Base-by-base conservation (phyloP, 1,140 invertebrate genomes). In the Neuroterus valhalla region DNA sequence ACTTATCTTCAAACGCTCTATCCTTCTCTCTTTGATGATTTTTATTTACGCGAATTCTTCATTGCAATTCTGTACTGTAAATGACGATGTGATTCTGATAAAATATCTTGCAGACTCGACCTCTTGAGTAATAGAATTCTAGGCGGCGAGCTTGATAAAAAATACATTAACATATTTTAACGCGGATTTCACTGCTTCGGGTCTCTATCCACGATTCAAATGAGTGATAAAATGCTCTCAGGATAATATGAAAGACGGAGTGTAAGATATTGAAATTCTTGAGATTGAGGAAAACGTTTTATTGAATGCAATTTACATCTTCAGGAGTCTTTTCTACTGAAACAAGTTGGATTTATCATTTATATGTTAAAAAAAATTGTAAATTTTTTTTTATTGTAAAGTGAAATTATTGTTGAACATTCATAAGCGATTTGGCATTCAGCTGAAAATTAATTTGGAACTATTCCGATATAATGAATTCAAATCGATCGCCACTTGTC, bases 161-260 rank as follows among this genome's bases (percentile, higher is more conserved):
- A 62, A 62, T 38, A 62, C 26, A 62, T 62, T 62, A 62, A 62
- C 55, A 62, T 62, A 62, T 62, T 62, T 62, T 62, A 62, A 62
- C 55, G 23, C 55, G 31, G 55, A 62, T 26, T 62, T 23, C 14
- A 14, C 26, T 62, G 26, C 55, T 15, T 62, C 21, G 26, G 55
- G 55, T 62, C 31, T 26, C 55, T 14, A 62, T 62, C 15, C 55
- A 62, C 55, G 55, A 62, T 62, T 62, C 31, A 38, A 62, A 23
- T 62, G 21, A 62, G 55, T 62, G 55, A 62, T 62, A 62, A 62
- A 62, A 62, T 62, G 55, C 21, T 62, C 55, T 23, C n/a, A 15
- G 55, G 55, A 38, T 62, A 31, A 31, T 62, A 62, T 62, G 31
- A 62, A 62, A 62, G 55, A 62, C 55, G 55, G n/a, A 15, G 14